Conservation (phyloP, 2,888 invertebrate genomes). For the Ophioninae sp. region DNA sequence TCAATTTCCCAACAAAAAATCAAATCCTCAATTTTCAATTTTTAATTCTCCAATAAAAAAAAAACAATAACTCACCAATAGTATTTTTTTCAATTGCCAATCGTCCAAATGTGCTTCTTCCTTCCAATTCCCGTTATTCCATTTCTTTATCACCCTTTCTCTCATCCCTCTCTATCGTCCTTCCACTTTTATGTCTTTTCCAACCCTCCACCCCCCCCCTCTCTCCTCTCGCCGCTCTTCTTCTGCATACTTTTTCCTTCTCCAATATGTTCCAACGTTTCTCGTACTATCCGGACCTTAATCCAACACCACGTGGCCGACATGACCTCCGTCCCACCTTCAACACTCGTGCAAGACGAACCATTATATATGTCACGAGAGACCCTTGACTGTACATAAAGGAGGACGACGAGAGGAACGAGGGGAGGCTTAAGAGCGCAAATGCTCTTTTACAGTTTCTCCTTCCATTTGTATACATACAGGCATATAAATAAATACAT, state of each 20-base stretch:
- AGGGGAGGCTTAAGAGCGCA: slow-evolving; percentile 47
- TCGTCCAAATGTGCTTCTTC: background rate
- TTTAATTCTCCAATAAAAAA: too few relatives aligned
- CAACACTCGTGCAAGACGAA: slow-evolving; percentile 10
- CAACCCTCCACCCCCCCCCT: background rate
- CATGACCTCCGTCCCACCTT: slow-evolving; percentile 22
- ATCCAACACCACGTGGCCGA: slow-evolving; percentile 39
- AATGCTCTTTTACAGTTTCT: slow-evolving; percentile 66
- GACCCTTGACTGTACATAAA: slow-evolving; percentile 12
- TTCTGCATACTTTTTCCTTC: background rate
- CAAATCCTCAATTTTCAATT: too few relatives aligned
- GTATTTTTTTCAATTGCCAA: background rate
- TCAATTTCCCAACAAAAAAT: too few relatives aligned
- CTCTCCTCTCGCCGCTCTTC: background rate
- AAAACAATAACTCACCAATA: too few relatives aligned
- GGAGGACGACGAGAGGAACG: slow-evolving; percentile 8
- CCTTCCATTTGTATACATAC: background rate
- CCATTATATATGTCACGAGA: slow-evolving; percentile 22
- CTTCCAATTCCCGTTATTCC: background rate
- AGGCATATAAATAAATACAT: background rate
- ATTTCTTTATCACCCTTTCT: background rate
- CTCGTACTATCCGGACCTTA: slow-evolving; percentile 17
- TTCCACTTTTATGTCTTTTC: background rate
- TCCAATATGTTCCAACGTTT: background rate
- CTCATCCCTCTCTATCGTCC: background rate